Evolutionary conservation across 2,113 vertebrate genomes (phyloP), one percentile per base, ranked within the genome.

Genomic region (Oryzias woworae): DNA sequence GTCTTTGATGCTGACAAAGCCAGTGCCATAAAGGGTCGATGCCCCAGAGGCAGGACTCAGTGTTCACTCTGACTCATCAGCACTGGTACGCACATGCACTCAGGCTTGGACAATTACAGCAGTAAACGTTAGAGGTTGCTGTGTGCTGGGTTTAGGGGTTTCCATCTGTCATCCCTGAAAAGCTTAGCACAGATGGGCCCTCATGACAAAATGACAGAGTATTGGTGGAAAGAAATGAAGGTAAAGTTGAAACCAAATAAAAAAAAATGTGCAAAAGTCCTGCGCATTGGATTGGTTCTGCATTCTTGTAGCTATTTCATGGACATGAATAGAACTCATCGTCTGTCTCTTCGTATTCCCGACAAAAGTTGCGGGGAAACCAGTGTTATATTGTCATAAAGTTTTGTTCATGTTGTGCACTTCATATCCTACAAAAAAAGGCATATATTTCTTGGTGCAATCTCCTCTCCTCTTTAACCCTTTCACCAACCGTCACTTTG

Each of bases 1-100:
- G 79, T 73, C 69, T 84, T 44, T 77, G 77, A 79, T 77, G 81
- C 85, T 86, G 87, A 88, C 69, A 82, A 80, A 75, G 85, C 69
- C 74, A 45, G 36, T 77, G 71, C 51, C 69, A 64, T 63, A 45
- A 53, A 75, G 77, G 80, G 81, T 71, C 63, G 67, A 65, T 54
- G 66, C 64, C 83, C 80, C 58, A 45, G 69, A 82, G 85, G 71
- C 79, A 76, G 59, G 47, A 77, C 73, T 63, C 66, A 24, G 59
- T 58, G 63, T 79, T 87, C 72, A 49, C 57, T 78, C 64, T 80
- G 71, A 87, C 54, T 82, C 85, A 84, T 85, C 71, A 61, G 69
- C 69, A 63, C 63, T 53, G 67, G 73, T 47, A 44, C 28, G 3
- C 44, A 51, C 17, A 47, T 6, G 52, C 55, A 51, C 48, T 57